Percentiles rank a stretch among this genome's conserved stretches.
Evolutionary conservation across 2,797 vertebrate species (phyloP).

Genomic region (Schizopygopsis pylzovi): DNA sequence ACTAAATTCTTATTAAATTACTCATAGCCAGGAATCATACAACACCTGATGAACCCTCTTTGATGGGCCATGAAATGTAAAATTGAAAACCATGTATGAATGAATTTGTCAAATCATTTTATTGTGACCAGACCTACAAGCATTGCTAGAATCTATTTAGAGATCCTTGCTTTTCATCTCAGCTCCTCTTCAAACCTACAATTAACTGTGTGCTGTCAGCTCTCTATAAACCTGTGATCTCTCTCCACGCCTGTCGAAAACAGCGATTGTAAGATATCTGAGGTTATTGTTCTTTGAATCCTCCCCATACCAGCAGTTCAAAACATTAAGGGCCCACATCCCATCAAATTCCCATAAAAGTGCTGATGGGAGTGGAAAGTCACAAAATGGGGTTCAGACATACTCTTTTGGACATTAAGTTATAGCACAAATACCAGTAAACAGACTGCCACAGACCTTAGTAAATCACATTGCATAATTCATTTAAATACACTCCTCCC

Average conservation of each 20-base stretch:
- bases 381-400: background rate
- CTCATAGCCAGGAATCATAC: background rate
- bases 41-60: background rate
- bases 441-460: background rate
- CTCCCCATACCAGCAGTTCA: background rate
- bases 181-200: background rate
- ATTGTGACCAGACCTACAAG: background rate
- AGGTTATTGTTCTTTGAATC: slow-evolving; percentile 6
- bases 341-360: background rate
- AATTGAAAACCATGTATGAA: background rate
- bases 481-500: background rate
- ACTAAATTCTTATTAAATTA: background rate
- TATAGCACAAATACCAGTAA: background rate
- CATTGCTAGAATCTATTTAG: background rate
- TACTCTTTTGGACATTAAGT: background rate
- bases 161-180: background rate
- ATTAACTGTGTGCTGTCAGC: slow-evolving; percentile 3
- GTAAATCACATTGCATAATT: background rate
- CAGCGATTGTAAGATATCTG: too few relatives aligned
- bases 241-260: background rate
- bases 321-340: background rate
- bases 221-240: background rate
- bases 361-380: background rate
- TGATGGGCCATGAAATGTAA: background rate
- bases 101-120: too few relatives aligned